Base-by-base conservation (phyloP, 2,797 vertebrate genomes). In the Chelon auratus region DNA sequence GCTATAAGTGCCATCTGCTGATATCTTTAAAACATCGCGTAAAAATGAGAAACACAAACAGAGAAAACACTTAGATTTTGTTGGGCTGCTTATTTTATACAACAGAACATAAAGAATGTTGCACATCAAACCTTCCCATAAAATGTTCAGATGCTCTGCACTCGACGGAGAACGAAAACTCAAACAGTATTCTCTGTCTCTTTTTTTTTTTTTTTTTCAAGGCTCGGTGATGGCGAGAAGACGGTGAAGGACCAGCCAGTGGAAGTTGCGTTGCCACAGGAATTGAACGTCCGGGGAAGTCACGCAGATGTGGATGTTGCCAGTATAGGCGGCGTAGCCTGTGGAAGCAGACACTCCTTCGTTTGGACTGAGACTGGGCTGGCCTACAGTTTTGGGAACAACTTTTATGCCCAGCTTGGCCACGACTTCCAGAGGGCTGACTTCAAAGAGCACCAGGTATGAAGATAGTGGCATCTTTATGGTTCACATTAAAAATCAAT, bases 391-490 rank as follows among this genome's bases (percentile, higher is more conserved):
- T 92, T 92, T 62, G 87, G 86, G 17, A 93, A 91, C 81, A 91
- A 91, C 80, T 87, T 89, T 57, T 87, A 90, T 1, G 72, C 85
- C 42, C 89, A 90, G 60, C 72, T 86, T 0, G 81, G 86, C 22
- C 85, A 88, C 36, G 77, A 91, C 74, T 83, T 91, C 80, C 78
- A 78, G 75, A 87, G 68, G 67, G 68, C 69, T 5, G 80, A 87
- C 82, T 91, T 87, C 74, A 90, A 91, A 77, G 86, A 88, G 67
- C 78, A 90, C 68, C 88, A 91, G 88, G 87, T 91, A 85, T 15
- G 62, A 37, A 6, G 47, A 72, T 36, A 6, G 9, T 10, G 13
- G 3, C 15, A 15, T 47, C 3, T 62, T 70, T 36, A 51, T 4
- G 55, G 52, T 42, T 9, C 9, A 39, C 47, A 62, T 57, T 17